Evolutionary conservation across 2,888 invertebrate species (phyloP).

Genomic region (Agrilus biguttatus): DNA sequence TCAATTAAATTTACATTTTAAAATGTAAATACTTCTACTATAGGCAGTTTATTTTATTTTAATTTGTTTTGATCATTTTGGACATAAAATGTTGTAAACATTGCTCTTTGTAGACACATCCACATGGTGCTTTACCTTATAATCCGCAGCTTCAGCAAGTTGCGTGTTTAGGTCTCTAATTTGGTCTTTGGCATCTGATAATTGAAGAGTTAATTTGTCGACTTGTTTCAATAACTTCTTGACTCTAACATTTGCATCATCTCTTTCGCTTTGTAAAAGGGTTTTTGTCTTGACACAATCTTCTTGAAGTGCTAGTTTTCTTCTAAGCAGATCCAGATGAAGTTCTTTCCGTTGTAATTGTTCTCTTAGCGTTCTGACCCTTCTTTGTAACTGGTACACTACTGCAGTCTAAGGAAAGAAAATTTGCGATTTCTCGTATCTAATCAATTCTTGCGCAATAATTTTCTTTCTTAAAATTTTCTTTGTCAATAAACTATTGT

Average conservation of each 20-base stretch:
- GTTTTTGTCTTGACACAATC: slow-evolving; percentile 51
- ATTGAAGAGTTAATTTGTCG: slow-evolving; percentile 65
- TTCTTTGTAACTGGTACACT: slow-evolving; percentile 80
- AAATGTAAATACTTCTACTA: too few relatives aligned
- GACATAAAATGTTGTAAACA: too few relatives aligned
- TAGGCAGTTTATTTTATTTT: too few relatives aligned
- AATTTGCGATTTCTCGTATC: too few relatives aligned
- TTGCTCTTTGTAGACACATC: too few relatives aligned
- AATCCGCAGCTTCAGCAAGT: slow-evolving; percentile 71
- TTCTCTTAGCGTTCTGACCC: slow-evolving; percentile 73
- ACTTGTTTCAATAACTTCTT: slow-evolving; percentile 73
- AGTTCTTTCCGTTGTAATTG: slow-evolving; percentile 85
- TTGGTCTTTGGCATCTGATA: slow-evolving; percentile 69
- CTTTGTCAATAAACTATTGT: too few relatives aligned
- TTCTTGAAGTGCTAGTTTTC: slow-evolving; percentile 76
- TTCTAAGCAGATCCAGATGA: slow-evolving; percentile 75
- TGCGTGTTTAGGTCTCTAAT: slow-evolving; percentile 75
- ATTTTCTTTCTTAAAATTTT: too few relatives aligned
- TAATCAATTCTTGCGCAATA: too few relatives aligned
- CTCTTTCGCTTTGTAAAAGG: slow-evolving; percentile 49
- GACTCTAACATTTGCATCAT: slow-evolving; percentile 51
- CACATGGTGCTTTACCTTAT: slow-evolving; percentile 43
- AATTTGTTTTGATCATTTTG: too few relatives aligned
- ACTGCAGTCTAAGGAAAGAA: slow-evolving; percentile 49
- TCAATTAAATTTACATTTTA: too few relatives aligned